Conservation (phyloP, 2,113 vertebrate genomes). For the Collichthys lucidus region DNA sequence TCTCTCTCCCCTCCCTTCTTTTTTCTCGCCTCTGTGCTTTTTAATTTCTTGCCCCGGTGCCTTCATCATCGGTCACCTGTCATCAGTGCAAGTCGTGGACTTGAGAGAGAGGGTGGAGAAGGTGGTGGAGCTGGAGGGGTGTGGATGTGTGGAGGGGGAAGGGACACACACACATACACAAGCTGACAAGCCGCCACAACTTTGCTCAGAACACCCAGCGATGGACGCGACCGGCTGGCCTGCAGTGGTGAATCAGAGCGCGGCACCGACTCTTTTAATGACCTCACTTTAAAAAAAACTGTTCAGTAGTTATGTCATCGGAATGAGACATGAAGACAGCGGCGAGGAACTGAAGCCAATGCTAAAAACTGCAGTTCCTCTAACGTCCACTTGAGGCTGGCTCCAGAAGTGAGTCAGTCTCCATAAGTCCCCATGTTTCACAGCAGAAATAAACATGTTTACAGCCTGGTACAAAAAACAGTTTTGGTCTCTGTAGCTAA, state of each 20-base stretch:
- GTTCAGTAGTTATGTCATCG: conserved; percentile 21
- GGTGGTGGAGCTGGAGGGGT: no score
- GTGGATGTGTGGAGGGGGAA: background rate
- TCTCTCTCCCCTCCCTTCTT: conserved; percentile 33
- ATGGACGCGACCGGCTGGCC: conserved; percentile 35
- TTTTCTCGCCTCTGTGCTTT: conserved; percentile 78
- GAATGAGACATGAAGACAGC: background rate
- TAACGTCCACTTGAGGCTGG: no score
- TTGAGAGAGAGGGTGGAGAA: background rate
- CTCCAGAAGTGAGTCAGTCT: no score
- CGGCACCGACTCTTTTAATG: conserved; percentile 18
- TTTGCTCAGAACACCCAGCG: conserved; percentile 52
- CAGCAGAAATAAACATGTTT: no score
- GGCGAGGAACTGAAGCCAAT: no score
- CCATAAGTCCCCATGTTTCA: no score
- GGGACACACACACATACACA: background rate
- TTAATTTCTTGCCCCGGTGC: conserved; percentile 82
- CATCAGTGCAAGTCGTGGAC: conserved; percentile 64
- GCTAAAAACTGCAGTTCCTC: no score
- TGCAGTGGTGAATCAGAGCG: conserved; percentile 42
- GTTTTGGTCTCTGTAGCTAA: no score
- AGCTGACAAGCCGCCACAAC: conserved; percentile 61
- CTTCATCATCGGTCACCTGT: conserved; percentile 83
- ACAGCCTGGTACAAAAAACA: no score
- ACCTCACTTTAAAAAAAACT: conserved; percentile 9